phyloP scores from a whole-genome alignment of 2,888 invertebrate species.

The Psylliodes chrysocephalus region DNA sequence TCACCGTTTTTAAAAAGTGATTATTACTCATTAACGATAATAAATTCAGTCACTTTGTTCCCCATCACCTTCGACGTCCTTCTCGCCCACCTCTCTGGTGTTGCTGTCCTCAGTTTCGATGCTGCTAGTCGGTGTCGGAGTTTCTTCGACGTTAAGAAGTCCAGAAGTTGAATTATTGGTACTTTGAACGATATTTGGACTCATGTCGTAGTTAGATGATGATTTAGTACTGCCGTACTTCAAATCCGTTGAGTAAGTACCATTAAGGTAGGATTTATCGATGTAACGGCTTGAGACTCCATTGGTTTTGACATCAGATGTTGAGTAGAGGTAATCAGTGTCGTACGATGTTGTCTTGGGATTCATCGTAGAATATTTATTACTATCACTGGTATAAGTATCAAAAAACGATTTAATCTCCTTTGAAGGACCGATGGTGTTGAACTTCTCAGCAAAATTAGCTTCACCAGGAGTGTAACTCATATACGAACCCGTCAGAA shows the following conservation, averaged over 20 bases:
- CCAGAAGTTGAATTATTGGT: constrained; percentile 39
- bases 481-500: constrained; percentile 66
- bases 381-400: constrained; percentile 53
- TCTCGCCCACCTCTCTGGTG: constrained; percentile 67
- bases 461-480: constrained; percentile 58
- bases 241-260: constrained; percentile 54
- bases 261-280: constrained; percentile 56
- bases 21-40: constrained; percentile 24
- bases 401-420: constrained; percentile 58
- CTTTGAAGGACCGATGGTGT: constrained; percentile 60
- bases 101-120: constrained; percentile 70
- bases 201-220: constrained; percentile 52
- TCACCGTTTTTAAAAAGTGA: constrained; percentile 53
- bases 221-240: constrained; percentile 55
- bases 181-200: constrained; percentile 54
- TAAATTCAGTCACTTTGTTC: constrained; percentile 68
- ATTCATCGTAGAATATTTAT: constrained; percentile 54
- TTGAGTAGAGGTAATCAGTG: constrained; percentile 45
- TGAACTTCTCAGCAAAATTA: constrained; percentile 58
- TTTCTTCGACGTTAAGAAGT: constrained; percentile 63
- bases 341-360: constrained; percentile 52
- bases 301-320: constrained; percentile 54
- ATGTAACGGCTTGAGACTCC: constrained; percentile 57
- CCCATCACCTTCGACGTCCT: constrained; percentile 69
- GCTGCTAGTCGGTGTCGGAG: constrained; percentile 69